phyloP scores from a whole-genome alignment of 2,797 vertebrate species.

The Cyprinella venusta region DNA sequence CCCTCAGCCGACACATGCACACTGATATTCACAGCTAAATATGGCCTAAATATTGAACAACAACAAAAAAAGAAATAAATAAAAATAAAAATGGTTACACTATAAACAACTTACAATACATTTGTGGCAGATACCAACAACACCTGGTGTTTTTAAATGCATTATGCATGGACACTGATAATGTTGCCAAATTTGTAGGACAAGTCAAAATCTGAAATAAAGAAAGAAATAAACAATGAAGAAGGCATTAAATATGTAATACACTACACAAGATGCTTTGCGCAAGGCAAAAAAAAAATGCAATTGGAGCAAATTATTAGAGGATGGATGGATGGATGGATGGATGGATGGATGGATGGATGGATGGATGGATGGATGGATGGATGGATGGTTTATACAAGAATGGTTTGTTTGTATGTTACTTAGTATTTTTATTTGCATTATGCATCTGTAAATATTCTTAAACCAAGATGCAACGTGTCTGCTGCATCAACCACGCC shows the following conservation, averaged over 20 bases:
- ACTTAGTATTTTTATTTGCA: neutral
- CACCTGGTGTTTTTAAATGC: constrained; percentile 26
- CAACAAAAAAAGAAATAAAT: no score
- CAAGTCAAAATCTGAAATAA: neutral
- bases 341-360: no score
- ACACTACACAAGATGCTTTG: neutral
- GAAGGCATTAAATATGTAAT: neutral
- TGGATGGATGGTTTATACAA: no score
- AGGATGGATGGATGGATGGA: no score
- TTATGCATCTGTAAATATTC: neutral
- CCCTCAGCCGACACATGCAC: neutral
- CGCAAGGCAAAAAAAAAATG: neutral
- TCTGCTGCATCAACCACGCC: neutral
- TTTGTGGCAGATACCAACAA: constrained; percentile 7
- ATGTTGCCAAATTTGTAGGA: neutral
- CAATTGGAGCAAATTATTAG: neutral
- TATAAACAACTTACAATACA: neutral
- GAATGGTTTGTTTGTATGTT: neutral
- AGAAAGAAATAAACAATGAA: neutral
- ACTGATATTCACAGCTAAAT: neutral
- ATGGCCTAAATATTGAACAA: neutral
- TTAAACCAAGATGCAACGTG: neutral
- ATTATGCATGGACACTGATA: constrained; percentile 27
- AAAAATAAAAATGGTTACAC: neutral
- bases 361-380: no score